Evolutionary conservation across 2,113 vertebrate genomes (phyloP), one percentile per base, ranked within the genome.

Genomic region (Xiphias gladius): DNA sequence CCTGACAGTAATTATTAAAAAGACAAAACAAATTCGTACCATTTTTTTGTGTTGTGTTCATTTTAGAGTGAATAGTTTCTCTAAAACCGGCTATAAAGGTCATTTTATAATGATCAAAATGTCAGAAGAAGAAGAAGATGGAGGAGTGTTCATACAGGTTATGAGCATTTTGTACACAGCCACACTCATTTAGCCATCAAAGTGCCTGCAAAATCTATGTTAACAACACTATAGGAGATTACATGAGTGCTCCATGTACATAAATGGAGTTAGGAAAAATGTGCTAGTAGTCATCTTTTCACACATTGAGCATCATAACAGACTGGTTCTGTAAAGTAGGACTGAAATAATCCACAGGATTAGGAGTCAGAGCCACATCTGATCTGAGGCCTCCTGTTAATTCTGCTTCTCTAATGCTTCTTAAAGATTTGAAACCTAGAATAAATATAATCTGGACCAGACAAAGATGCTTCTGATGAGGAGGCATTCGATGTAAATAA

Each of bases 1-100:
- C 89, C 93, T 94, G 92, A 94, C 77, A 80, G 92, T 93, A 88
- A 93, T 93, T 91, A 95, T 94, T 95, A 95, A 96, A 94, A 95
- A 88, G 81, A 91, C 79, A 69, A 91, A 86, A 80, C 55, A 69
- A 79, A 80, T 73, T 80, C 78, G 48, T 79, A 54, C 55, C 0
- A 4, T 13, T 55, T 35, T 26, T 61, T 35, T 5, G 11, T 55
- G 6, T 26, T 28, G 2, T 65, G 6, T 67, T 64, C 11, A 61
- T 61, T 77, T 73, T 24, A 17, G 3, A 73, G 26, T 0, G 10
- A 64, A 20, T 35, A 32, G 17, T 61, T 46, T 41, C 2, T 68
- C 24, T 79, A 48, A 39, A 61, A 61, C 7, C 30, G 26, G 28
- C n/a, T n/a, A 35, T 6, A 76, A 20, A 67, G 22, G 19, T 50